Evolutionary conservation across 2,797 vertebrate genomes (phyloP).

Genomic region (Apogon hyalosoma): DNA sequence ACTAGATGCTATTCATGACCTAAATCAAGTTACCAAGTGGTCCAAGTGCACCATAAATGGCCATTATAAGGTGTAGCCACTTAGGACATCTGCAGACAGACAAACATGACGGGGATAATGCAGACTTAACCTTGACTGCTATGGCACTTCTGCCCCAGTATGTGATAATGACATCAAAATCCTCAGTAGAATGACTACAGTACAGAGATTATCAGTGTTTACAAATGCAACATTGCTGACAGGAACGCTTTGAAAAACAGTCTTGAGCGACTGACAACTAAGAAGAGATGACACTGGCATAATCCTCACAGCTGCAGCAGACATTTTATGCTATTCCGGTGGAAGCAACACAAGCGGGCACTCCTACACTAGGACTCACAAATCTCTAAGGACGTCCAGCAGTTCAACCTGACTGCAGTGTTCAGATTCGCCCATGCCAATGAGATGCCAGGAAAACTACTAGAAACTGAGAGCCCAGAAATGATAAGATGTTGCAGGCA

Average conservation of each 20-base stretch:
- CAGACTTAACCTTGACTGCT: conserved; percentile 3
- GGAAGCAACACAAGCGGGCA: conserved; percentile 27
- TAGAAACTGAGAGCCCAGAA: not conserved
- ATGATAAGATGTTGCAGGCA: not conserved
- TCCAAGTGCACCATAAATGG: conserved; percentile 43
- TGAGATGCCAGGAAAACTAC: not conserved
- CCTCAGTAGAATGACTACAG: not conserved
- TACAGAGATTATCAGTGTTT: conserved; percentile 7
- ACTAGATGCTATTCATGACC: conserved; percentile 37
- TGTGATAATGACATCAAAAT: not conserved
- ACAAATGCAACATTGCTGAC: conserved; percentile 16
- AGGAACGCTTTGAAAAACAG: conserved; percentile 28
- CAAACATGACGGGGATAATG: conserved; percentile 21
- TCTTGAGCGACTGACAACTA: conserved; percentile 24
- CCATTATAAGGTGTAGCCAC: conserved; percentile 37
- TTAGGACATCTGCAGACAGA: conserved; percentile 33
- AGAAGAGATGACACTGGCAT: conserved; percentile 21
- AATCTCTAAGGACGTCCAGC: conserved; percentile 22
- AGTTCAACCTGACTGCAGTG: conserved; percentile 28
- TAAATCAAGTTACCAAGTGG: conserved; percentile 46
- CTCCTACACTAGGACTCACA: conserved; percentile 27
- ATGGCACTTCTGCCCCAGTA: not conserved
- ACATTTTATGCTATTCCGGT: conserved; percentile 21
- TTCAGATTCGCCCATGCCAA: conserved; percentile 2
- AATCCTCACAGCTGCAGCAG: conserved; percentile 10